Base-by-base conservation (phyloP, 2,888 invertebrate genomes). In the Drosophila cognata region DNA sequence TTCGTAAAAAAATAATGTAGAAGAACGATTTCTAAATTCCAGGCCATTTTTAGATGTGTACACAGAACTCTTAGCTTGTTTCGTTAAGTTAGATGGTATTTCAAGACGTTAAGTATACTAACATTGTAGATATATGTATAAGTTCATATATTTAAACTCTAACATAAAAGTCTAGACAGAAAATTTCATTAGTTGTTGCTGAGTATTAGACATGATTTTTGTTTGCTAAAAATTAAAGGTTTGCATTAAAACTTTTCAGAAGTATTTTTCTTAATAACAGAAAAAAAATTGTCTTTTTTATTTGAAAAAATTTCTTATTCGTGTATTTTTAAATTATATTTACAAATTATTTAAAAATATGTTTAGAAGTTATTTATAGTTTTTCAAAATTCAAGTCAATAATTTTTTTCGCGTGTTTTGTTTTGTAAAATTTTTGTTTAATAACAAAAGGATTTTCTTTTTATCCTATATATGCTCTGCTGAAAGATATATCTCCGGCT, bases 11-110 rank as follows among this genome's bases (percentile, higher is more conserved):
- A 36, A 0, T 10, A 36, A 16, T 2, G 5, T 2, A n/a, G 4
- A 38, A n/a, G 4, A 7, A 38, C n/a, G n/a, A n/a, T n/a, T 1
- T n/a, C 1, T 0, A n/a, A 41, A 41, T n/a, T 41, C 2, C n/a
- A n/a, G 4, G 10, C 10, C 2, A 1, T n/a, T 10, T 41, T n/a
- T 2, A 10, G 10, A 1, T n/a, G 0, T n/a, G 8, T n/a, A 4
- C 1, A 4, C 8, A n/a, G n/a, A n/a, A 8, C n/a, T n/a, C 38
- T 41, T 1, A 10, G n/a, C 4, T n/a, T 41, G 0, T 10, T 10
- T 1, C 10, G 4, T n/a, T 41, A 41, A 41, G 10, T 33, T 33
- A 0, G 10, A n/a, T 41, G 10, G n/a, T 41, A 41, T n/a, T 10
- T 41, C 10, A 41, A 41, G 8, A n/a, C 1, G 4, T n/a, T 11